A percentile compares a stretch with the other conserved stretches of the same genome.
Conservation (phyloP, 2,797 vertebrate genomes). For the Petrocephalus schoutedeni region DNA sequence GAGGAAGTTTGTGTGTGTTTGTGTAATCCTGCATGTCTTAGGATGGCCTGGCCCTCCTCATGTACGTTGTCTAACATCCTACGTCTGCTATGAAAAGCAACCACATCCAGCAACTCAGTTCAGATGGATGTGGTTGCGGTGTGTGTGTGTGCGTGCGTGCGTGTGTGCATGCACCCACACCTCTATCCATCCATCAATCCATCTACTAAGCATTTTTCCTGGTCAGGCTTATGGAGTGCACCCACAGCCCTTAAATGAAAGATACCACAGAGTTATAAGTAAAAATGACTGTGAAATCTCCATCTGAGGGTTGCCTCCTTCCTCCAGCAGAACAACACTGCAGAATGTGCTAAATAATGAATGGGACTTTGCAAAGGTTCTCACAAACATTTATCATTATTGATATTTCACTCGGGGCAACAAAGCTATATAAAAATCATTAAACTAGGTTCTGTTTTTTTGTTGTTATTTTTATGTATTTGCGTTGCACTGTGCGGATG, state of each 20-base stretch:
- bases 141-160: not conserved
- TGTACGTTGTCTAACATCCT: not conserved
- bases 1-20: not conserved
- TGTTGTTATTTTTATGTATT: not conserved
- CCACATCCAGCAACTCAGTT: not conserved
- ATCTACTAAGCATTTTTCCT: not conserved
- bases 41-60: not conserved
- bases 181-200: not conserved
- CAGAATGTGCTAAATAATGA: not conserved
- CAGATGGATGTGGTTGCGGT: not conserved
- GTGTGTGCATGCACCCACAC: not conserved
- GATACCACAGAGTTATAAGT: not conserved
- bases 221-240: not conserved
- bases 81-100: not conserved
- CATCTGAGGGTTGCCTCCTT: not conserved
- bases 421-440: not conserved
- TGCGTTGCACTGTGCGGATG: not conserved
- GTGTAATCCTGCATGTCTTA: not conserved
- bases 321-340: not conserved
- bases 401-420: not conserved
- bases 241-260: not conserved
- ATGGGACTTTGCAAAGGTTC: not conserved
- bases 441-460: not conserved
- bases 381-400: conserved; percentile 3
- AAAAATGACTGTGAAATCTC: not conserved